Percentiles rank a stretch among this genome's conserved stretches.
Conservation (phyloP, 2,113 vertebrate species). For the Argyrosomus japonicus region DNA sequence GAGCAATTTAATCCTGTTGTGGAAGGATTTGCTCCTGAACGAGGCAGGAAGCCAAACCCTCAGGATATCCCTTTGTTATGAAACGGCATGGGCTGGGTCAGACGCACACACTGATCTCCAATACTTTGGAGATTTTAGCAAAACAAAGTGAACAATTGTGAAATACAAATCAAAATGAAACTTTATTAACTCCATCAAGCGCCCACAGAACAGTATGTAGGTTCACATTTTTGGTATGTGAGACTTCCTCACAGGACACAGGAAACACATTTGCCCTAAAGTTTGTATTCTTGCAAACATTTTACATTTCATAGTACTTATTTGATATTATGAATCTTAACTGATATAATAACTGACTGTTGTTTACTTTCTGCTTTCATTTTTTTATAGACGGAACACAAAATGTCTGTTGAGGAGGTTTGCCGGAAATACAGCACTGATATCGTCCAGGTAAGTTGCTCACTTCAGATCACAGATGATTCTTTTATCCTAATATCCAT, state of each 20-base stretch:
- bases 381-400: slow-evolving; percentile 90
- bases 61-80: neutral
- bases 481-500: neutral
- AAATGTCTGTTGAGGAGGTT: slow-evolving; percentile 94
- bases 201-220: too few relatives aligned
- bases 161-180: neutral
- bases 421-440: slow-evolving; percentile 92
- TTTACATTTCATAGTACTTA: too few relatives aligned
- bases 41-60: slow-evolving; percentile 29
- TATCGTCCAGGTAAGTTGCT: slow-evolving; percentile 87
- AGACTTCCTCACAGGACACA: neutral
- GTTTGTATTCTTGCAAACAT: neutral
- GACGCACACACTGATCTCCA: neutral
- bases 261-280: neutral
- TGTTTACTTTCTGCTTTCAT: neutral
- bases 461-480: neutral
- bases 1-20: slow-evolving; percentile 44
- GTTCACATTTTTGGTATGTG: too few relatives aligned
- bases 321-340: neutral
- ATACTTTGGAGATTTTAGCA: neutral
- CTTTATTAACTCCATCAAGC: too few relatives aligned
- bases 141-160: neutral
- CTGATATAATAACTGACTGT: neutral
- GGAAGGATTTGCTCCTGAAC: slow-evolving; percentile 19
- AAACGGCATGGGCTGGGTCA: neutral